phyloP scores from a whole-genome alignment of 2,797 vertebrate species.

The Eutrigla gurnardus region DNA sequence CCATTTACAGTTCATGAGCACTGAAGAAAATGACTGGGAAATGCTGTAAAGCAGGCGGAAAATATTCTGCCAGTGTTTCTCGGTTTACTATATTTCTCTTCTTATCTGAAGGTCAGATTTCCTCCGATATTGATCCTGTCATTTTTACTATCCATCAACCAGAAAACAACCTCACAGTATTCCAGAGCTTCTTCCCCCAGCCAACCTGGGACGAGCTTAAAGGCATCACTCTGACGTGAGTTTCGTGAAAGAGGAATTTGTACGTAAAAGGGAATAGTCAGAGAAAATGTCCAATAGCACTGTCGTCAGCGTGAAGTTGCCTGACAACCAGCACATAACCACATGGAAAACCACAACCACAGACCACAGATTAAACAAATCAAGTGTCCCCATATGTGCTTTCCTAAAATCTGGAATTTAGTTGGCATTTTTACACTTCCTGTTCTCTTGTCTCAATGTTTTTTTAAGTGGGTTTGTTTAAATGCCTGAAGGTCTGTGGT shows the following conservation, averaged over 20 bases:
- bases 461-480: too few relatives aligned
- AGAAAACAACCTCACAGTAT: too few relatives aligned
- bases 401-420: too few relatives aligned
- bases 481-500: too few relatives aligned
- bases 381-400: not conserved
- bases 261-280: not conserved
- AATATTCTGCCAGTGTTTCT: not conserved
- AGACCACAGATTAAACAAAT: not conserved
- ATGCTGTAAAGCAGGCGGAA: slow-evolving; percentile 11
- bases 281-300: not conserved
- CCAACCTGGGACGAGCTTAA: too few relatives aligned
- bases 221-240: not conserved
- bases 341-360: not conserved
- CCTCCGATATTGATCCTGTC: not conserved
- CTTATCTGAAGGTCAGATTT: not conserved
- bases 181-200: too few relatives aligned
- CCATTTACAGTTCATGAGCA: slow-evolving; percentile 11
- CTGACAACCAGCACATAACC: not conserved
- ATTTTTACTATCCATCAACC: not conserved
- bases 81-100: not conserved
- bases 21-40: slow-evolving; percentile 18
- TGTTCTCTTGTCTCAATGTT: too few relatives aligned
- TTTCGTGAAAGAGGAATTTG: too few relatives aligned
- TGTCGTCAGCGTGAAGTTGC: not conserved
- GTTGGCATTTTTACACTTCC: too few relatives aligned